phyloP scores from a whole-genome alignment of 1,140 invertebrate species.

The Ladona fulva region DNA sequence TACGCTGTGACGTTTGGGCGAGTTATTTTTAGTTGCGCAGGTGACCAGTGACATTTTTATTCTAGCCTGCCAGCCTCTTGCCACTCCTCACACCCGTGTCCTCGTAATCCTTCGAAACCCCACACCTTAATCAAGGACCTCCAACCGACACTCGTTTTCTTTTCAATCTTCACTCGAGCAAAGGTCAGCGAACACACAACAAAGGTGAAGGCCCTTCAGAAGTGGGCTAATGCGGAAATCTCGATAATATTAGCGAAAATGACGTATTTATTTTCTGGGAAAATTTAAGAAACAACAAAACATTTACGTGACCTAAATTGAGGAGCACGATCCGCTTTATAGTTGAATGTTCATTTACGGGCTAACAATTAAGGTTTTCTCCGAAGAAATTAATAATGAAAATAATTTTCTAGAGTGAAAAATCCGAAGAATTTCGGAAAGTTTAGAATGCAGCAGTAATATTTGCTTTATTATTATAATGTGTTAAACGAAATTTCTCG shows the following conservation, averaged over 20 bases:
- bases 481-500: too few relatives aligned
- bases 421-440: too few relatives aligned
- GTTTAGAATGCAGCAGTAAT: too few relatives aligned
- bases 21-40: background rate
- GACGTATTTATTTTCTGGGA: too few relatives aligned
- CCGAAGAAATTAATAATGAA: too few relatives aligned
- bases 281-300: too few relatives aligned
- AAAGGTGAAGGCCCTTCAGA: background rate
- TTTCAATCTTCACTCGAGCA: background rate
- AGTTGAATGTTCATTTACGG: too few relatives aligned
- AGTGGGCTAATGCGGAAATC: background rate
- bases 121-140: background rate
- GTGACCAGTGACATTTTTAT: constrained; percentile 5
- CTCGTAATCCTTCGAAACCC: background rate
- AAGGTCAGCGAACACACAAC: background rate
- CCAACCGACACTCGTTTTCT: background rate
- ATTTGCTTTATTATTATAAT: too few relatives aligned
- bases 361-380: too few relatives aligned
- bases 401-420: too few relatives aligned
- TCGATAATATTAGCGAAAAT: background rate
- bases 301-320: too few relatives aligned
- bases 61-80: background rate
- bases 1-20: background rate
- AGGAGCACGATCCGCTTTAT: too few relatives aligned
- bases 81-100: background rate